Evolutionary conservation across 2,113 vertebrate genomes (phyloP).

Genomic region (Cinclus cinclus): DNA sequence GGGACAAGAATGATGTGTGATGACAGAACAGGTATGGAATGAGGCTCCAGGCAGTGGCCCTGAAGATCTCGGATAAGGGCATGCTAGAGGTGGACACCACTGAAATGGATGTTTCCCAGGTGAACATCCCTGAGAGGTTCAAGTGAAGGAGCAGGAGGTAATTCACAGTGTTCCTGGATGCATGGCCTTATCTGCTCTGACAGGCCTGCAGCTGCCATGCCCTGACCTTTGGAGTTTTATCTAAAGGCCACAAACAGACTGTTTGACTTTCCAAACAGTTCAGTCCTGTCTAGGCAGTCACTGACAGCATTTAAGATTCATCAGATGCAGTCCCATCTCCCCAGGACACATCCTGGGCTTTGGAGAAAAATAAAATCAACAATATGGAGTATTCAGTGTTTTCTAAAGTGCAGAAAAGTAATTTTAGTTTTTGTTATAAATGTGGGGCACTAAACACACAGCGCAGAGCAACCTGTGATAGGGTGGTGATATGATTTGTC

Average conservation of each 20-base stretch:
- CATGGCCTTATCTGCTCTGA: conserved; percentile 50
- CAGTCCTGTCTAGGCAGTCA: conserved; percentile 19
- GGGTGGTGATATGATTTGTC: neutral
- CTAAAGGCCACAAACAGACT: conserved; percentile 64
- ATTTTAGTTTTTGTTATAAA: neutral
- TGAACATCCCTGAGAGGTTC: conserved; percentile 2
- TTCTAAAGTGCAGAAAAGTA: neutral
- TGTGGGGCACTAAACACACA: neutral
- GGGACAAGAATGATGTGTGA: neutral
- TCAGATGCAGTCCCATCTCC: neutral
- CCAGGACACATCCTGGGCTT: neutral
- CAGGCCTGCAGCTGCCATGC: conserved; percentile 32
- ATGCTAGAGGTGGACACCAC: neutral
- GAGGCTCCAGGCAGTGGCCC: neutral
- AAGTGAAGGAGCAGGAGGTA: neutral
- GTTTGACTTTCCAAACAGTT: conserved; percentile 63
- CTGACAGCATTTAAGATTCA: conserved; percentile 37
- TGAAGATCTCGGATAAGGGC: neutral
- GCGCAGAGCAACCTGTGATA: neutral
- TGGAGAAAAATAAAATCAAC: conserved; percentile 7
- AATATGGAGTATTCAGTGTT: too few species aligned
- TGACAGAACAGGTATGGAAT: neutral
- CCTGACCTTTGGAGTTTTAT: conserved; percentile 67
- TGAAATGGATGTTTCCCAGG: neutral
- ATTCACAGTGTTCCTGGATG: conserved; percentile 37